These are phyloP conservation scores for Sebastes aleutianus DNA, from an alignment of 2,797 vertebrate species.

Conservation along the genomic window DNA sequence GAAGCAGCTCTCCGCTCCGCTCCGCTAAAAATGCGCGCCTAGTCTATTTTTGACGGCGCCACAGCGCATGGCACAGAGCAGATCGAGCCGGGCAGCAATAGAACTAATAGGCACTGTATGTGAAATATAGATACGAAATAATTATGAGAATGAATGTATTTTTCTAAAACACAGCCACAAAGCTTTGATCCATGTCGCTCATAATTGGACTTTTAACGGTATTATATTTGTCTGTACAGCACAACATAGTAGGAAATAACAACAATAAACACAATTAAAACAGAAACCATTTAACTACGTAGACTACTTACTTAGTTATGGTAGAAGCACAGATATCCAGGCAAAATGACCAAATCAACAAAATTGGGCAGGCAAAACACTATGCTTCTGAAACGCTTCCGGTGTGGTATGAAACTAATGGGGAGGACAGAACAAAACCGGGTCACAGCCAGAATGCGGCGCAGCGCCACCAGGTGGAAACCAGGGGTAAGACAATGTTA, in stretches of 20 bases:
- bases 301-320: neutral
- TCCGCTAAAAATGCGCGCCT: too few relatives aligned
- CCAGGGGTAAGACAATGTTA: neutral
- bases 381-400: too few relatives aligned
- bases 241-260: neutral
- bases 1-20: too few relatives aligned
- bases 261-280: neutral
- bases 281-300: neutral
- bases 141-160: neutral
- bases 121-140: too few relatives aligned
- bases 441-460: neutral
- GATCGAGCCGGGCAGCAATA: rapidly evolving
- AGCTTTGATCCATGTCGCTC: neutral
- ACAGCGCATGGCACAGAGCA: neutral
- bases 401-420: too few relatives aligned
- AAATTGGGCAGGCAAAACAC: too few relatives aligned
- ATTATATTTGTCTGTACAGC: neutral
- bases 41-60: neutral
- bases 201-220: neutral
- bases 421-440: neutral
- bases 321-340: neutral
- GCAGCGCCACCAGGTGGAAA: neutral
- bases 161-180: neutral
- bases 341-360: neutral
- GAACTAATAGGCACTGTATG: neutral